Base-by-base conservation (phyloP, 2,797 vertebrate genomes). In the Mallotus villosus region DNA sequence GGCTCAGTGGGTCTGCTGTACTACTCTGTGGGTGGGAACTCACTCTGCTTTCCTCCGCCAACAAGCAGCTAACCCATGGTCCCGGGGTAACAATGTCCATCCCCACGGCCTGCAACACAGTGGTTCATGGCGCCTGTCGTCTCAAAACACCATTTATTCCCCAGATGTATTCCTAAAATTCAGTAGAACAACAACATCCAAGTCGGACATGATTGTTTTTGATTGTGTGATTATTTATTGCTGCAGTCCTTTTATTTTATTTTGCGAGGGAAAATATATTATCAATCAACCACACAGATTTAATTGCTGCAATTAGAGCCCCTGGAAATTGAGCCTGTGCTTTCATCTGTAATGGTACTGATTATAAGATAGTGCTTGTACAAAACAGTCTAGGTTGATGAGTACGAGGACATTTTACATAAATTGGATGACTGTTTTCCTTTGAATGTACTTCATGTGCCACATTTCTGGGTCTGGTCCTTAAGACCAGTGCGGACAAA, bases 211-310 rank as follows among this genome's bases (percentile, higher is more conserved):
- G 91, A 92, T 93, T 93, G 92, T 91, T 84, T 87, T 91, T 91
- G 91, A 92, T 93, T 93, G 92, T 91, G 84, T 87, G 91, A 94
- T 94, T 94, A 92, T 94, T 93, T 90, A 88, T 89, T 86, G 90
- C 85, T 91, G 88, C 85, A 74, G 82, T 90, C 87, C 81, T 71
- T 91, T 91, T 92, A 88, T 90, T 83, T 92, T 91, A 88, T 89
- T 90, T 91, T 83, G 22, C 91, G 82, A 84, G 87, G 87, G 84
- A 88, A 91, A 87, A 93, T 92, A 94, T 94, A 93, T 92, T 93
- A 94, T 94, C 93, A 90, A 90, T 89, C 91, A 92, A 93, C 91
- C 92, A 93, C 93, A 94, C 93, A 92, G 94, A 93, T 94, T 94
- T 94, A 94, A 94, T 93, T 93, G 93, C 89, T 70, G 91, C 92